Base-by-base conservation (phyloP, 2,113 vertebrate genomes). In the Charadrius vociferus region DNA sequence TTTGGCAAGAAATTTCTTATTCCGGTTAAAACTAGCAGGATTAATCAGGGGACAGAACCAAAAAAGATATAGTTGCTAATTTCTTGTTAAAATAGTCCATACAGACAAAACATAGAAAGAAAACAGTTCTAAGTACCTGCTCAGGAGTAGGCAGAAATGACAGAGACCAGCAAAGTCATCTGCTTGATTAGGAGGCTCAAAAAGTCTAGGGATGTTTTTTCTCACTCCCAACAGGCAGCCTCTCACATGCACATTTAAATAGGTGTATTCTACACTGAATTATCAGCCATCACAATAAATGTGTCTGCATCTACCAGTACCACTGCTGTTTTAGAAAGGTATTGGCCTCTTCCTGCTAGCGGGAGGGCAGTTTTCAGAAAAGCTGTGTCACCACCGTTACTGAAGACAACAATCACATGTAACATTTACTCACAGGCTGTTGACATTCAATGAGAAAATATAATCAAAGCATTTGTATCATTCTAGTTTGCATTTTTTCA, bases 401-500 rank as follows among this genome's bases (percentile, higher is more conserved):
- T 37, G 45, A n/a, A 95, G 89, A 86, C 56, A 18, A 47, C 47
- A 93, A 41, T 39, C 66, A 68, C 36, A 55, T 3, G 19, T 26
- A 70, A 15, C 20, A 20, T 61, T 91, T 79, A 96, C 45, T 67
- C 41, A 59, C 41, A 93, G 49, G n/a, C 18, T 93, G 32, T 49
- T 94, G 67, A 82, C 30, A 91, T 47, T 39, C 66, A 89, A 29
- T 24, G 24, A 84, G 56, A 97, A 94, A 88, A 95, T 80, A 88
- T 7, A 83, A 95, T 92, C 50, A 93, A 95, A 94, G 39, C 15
- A n/a, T 78, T 91, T 86, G 92, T 75, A 87, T 78, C 2, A 89
- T 37, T 85, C 66, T 78, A 84, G 65, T 81, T 94, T 81, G 61
- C 81, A 96, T 96, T 94, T 95, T 95, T 88, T 79, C 81, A 72